Percentiles rank a stretch among this genome's conserved stretches.
Evolutionary conservation across 2,888 invertebrate species (phyloP).

Genomic region (Chalcis sispes): DNA sequence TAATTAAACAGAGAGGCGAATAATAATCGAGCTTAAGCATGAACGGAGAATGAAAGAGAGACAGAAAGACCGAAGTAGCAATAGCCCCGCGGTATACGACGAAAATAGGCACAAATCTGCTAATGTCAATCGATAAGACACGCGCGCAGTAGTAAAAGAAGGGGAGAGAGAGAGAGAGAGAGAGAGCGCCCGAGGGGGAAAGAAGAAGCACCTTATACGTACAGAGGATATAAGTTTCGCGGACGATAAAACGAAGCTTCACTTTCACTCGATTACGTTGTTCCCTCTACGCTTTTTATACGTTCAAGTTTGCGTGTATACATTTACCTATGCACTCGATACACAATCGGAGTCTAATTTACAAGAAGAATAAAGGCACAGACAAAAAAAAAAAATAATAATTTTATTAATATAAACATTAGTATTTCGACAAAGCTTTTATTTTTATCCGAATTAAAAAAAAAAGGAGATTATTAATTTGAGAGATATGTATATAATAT

Average conservation of each 20-base stretch:
- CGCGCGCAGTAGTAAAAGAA: conserved; percentile 9
- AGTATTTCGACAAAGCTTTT: too few species aligned
- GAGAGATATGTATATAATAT: too few species aligned
- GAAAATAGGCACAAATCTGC: conserved; percentile 58
- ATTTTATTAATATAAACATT: too few species aligned
- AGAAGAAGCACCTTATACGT: conserved; percentile 28
- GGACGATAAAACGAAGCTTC: conserved; percentile 49
- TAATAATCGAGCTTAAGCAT: not conserved
- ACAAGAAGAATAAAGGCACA: too few species aligned
- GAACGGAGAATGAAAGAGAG: conserved; percentile 11
- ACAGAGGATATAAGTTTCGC: conserved; percentile 25
- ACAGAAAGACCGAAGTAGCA: conserved; percentile 13
- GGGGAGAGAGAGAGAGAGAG: conserved; percentile 24
- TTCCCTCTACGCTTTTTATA: not conserved
- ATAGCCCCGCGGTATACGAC: conserved; percentile 20
- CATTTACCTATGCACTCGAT: too few species aligned
- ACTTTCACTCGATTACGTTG: conserved; percentile 56
- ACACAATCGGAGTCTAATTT: too few species aligned
- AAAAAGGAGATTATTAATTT: too few species aligned
- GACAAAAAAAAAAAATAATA: too few species aligned
- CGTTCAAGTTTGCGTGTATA: not conserved
- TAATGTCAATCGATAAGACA: conserved; percentile 54
- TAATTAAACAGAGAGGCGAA: conserved; percentile 22
- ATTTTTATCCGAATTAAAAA: too few species aligned
- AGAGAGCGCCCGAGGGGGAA: conserved; percentile 22